phyloP scores from a whole-genome alignment of 2,113 vertebrate genomes.

The Bufo gargarizans region DNA sequence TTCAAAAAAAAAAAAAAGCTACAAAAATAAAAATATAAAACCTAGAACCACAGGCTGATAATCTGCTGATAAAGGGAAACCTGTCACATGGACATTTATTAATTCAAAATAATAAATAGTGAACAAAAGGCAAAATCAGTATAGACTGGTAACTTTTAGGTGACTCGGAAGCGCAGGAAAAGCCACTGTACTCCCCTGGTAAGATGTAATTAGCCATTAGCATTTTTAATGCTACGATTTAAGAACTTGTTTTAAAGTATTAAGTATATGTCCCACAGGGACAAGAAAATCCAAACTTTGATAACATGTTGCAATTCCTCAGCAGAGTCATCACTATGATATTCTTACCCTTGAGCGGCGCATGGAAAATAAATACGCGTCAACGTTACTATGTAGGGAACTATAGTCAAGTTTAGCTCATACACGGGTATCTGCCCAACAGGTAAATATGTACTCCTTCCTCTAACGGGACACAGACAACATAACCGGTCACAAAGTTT shows the following conservation, averaged over 20 bases:
- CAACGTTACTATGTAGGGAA: slow-evolving; percentile 69
- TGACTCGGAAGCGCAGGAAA: slow-evolving; percentile 67
- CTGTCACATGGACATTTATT: slow-evolving; percentile 59
- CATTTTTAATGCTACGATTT: slow-evolving; percentile 73
- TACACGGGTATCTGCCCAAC: slow-evolving; percentile 32
- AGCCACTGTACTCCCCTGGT: slow-evolving; percentile 60
- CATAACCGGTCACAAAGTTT: slow-evolving; percentile 37
- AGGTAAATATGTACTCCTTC: slow-evolving; percentile 27
- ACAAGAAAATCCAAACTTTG: slow-evolving; percentile 76
- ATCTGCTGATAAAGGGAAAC: neutral
- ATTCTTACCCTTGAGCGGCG: slow-evolving; percentile 20
- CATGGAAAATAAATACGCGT: slow-evolving; percentile 56
- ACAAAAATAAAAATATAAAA: neutral
- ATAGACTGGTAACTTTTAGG: slow-evolving; percentile 70
- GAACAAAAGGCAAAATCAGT: slow-evolving; percentile 68
- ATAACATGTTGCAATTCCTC: slow-evolving; percentile 29
- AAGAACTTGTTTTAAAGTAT: slow-evolving; percentile 66
- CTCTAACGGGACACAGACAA: slow-evolving; percentile 45
- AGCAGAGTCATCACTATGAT: slow-evolving; percentile 33
- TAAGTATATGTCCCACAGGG: slow-evolving; percentile 85
- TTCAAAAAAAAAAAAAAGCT: neutral
- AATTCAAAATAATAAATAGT: slow-evolving; percentile 76
- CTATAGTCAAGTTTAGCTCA: slow-evolving; percentile 17
- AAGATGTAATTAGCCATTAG: slow-evolving; percentile 64
- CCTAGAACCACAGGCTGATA: neutral